A percentile compares a stretch with the other conserved stretches of the same genome.
Conservation (phyloP, 2,797 vertebrate species). For the Pelodytes ibericus region DNA sequence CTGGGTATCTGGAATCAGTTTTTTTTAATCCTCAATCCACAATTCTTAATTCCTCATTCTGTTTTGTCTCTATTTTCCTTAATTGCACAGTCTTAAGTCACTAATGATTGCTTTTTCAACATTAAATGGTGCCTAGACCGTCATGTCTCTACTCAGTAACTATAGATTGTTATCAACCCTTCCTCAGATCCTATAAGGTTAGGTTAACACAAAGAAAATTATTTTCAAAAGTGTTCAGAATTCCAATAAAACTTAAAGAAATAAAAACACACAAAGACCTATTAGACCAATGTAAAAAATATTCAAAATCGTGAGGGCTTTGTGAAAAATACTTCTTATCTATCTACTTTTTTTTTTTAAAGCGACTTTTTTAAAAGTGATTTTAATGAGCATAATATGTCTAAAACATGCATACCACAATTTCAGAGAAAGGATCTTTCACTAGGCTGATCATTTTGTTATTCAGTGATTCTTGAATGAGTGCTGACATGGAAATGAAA, state of each 20-base stretch:
- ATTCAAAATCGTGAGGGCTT: constrained; percentile 1
- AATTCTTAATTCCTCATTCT: constrained; percentile 74
- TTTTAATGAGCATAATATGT: constrained; percentile 29
- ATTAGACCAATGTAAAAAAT: neutral
- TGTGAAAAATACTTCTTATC: constrained; percentile 23
- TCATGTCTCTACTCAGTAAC: constrained; percentile 28
- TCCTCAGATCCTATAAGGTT: neutral
- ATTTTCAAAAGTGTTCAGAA: neutral
- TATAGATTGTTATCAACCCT: constrained; percentile 25
- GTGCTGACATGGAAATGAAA: constrained; percentile 38
- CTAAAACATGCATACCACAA: constrained; percentile 30
- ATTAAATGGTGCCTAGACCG: constrained; percentile 40
- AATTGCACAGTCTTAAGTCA: constrained; percentile 42
- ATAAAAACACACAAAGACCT: neutral
- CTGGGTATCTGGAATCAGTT: constrained; percentile 79
- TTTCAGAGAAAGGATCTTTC: constrained; percentile 38
- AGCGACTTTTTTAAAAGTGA: too few relatives aligned
- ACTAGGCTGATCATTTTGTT: constrained; percentile 38
- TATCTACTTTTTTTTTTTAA: constrained; percentile 22
- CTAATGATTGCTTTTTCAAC: neutral
- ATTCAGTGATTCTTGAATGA: constrained; percentile 27
- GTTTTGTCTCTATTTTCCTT: constrained; percentile 47
- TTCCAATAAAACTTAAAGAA: neutral
- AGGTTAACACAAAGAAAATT: neutral
- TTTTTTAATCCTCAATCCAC: constrained; percentile 75